Evolutionary conservation across 2,888 invertebrate genomes (phyloP).

Genomic region (Pheosia gnoma): DNA sequence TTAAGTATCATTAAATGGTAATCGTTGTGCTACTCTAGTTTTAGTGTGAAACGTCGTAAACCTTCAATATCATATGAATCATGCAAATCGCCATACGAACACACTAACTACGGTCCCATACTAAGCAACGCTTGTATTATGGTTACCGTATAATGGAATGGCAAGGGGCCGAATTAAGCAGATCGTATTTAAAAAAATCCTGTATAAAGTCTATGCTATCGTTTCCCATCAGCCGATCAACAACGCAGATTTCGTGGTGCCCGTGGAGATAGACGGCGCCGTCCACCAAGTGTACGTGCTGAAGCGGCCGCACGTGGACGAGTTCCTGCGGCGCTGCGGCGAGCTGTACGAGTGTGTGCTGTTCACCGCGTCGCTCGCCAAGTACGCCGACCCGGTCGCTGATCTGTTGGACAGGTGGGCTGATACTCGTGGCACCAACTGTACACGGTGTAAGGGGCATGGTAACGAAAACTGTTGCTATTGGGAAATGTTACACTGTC

Average conservation of each 20-base stretch:
- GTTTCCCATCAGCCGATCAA: constrained; percentile 93
- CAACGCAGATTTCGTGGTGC: constrained; percentile 99
- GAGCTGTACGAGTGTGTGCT: constrained; percentile 99
- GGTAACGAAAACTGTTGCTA: too few species aligned
- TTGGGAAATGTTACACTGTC: too few species aligned
- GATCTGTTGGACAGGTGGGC: constrained; percentile 93
- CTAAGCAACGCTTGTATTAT: too few species aligned
- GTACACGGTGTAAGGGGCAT: too few species aligned
- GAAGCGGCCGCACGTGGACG: constrained; percentile 99
- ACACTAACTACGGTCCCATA: too few species aligned
- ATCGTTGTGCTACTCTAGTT: neutral
- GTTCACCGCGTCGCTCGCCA: constrained; percentile 99
- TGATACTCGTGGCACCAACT: neutral
- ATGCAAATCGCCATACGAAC: neutral
- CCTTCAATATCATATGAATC: neutral
- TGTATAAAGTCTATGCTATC: neutral
- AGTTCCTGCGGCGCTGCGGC: constrained; percentile 98
- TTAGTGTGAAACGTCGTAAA: neutral
- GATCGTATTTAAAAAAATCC: too few species aligned
- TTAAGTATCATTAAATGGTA: neutral
- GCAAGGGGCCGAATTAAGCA: too few species aligned
- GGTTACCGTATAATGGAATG: too few species aligned
- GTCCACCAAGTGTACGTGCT: constrained; percentile 99
- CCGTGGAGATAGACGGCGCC: constrained; percentile 99
- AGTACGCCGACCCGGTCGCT: constrained; percentile 99